phyloP scores from a whole-genome alignment of 1,140 invertebrate species.

The Hestina assimilis region DNA sequence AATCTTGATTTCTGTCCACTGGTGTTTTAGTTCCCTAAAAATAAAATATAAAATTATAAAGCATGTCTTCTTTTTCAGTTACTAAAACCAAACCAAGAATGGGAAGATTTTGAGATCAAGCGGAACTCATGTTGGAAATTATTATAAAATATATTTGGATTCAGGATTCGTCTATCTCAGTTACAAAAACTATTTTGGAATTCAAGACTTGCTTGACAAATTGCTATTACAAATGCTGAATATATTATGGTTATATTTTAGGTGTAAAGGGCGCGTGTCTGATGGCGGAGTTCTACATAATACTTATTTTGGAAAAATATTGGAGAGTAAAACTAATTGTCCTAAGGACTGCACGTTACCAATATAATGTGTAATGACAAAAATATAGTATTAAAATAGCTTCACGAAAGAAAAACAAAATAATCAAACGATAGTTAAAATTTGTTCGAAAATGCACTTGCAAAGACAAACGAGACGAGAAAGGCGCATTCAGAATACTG shows the following conservation, averaged over 20 bases:
- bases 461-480: too few species aligned
- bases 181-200: conserved; percentile 60
- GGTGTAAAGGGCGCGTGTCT: conserved; percentile 49
- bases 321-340: neutral
- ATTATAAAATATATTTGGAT: conserved; percentile 20
- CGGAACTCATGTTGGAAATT: conserved; percentile 27
- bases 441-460: too few species aligned
- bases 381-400: too few species aligned
- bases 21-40: neutral
- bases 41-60: neutral
- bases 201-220: too few species aligned
- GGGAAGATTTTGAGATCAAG: conserved; percentile 18
- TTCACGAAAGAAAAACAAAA: too few species aligned
- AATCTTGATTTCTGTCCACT: neutral
- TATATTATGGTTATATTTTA: conserved; percentile 56
- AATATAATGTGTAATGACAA: too few species aligned
- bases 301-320: conserved; percentile 31
- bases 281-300: conserved; percentile 51
- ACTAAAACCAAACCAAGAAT: neutral
- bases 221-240: conserved; percentile 44
- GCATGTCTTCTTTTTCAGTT: neutral
- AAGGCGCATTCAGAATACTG: too few species aligned
- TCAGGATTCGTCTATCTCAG: conserved; percentile 50
- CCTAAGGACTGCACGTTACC: too few species aligned
- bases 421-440: too few species aligned